Base-by-base conservation (phyloP, 2,797 vertebrate species). In the Acrocephalus scirpaceus region DNA sequence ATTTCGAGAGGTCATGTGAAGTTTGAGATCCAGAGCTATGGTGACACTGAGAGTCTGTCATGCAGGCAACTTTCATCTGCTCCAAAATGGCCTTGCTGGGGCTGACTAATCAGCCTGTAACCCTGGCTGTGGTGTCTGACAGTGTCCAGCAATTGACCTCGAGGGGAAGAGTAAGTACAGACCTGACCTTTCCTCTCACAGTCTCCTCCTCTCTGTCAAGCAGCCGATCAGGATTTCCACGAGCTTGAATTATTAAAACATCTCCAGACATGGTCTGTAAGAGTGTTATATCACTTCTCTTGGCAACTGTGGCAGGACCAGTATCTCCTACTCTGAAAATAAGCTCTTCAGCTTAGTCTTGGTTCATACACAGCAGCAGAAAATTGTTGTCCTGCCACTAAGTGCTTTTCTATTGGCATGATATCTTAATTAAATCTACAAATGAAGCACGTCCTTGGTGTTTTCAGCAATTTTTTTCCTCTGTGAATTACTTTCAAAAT, bases 391-490 rank as follows among this genome's bases (percentile, higher is more conserved):
- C 88, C 44, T 90, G 73, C 4, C 3, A 88, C 26, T 32, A 73
- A 93, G 23, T 62, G 47, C 64, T 92, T 90, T 91, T 79, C 93
- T 73, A 61, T 61, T 82, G 64, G 47, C 56, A 38, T 27, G 73
- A 26, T 93, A 93, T 86, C 91, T 88, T 92, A 93, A 94, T 92
- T 92, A 92, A 94, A 96, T 88, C 83, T 93, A 85, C 83, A 85
- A 96, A 92, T 82, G 45, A 53, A 94, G 54, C 64, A 84, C 0
- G 3, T 82, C 73, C 96, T 95, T 71, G 48, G 82, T 81, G 45
- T 92, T 94, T 93, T 76, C 82, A 86, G 53, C 67, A 73, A 13
- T 64, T 77, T 84, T 70, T 50, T 91, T 32, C n/a, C 44, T 75
- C 40, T 48, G 45, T 84, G 72, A 93, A 87, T 84, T 92, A 19